phyloP scores from a whole-genome alignment of 2,888 invertebrate genomes.

The Drosophila nigritarsus region DNA sequence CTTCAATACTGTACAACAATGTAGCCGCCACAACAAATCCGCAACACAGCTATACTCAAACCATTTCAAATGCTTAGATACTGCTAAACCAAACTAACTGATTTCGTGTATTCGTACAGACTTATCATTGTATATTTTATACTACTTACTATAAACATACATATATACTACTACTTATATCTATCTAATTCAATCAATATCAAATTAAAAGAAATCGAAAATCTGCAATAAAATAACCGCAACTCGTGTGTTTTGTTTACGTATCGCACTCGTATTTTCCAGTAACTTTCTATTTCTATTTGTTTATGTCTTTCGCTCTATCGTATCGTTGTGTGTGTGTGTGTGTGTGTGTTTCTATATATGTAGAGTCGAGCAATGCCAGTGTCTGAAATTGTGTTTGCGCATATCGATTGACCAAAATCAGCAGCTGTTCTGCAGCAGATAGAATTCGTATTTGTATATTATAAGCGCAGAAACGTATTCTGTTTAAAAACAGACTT shows the following conservation, averaged over 20 bases:
- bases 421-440: slow-evolving; percentile 72
- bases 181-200: slow-evolving; percentile 48
- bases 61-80: slow-evolving; percentile 30
- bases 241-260: slow-evolving; percentile 72
- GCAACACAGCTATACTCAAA: slow-evolving; percentile 28
- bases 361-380: slow-evolving; percentile 64
- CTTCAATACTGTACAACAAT: slow-evolving; percentile 37
- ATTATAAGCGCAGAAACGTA: slow-evolving; percentile 8
- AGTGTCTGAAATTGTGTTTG: slow-evolving; percentile 49
- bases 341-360: slow-evolving; percentile 2
- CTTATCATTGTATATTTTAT: slow-evolving; percentile 62
- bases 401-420: slow-evolving; percentile 66
- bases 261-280: slow-evolving; percentile 47
- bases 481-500: neutral
- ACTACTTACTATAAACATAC: slow-evolving; percentile 37
- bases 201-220: slow-evolving; percentile 56
- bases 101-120: slow-evolving; percentile 34
- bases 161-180: slow-evolving; percentile 30
- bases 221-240: slow-evolving; percentile 68
- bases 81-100: slow-evolving; percentile 25
- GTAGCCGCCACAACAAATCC: slow-evolving; percentile 44
- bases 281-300: slow-evolving; percentile 38
- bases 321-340: neutral
- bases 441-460: slow-evolving; percentile 32
- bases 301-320: slow-evolving; percentile 28